Evolutionary conservation across 2,113 vertebrate species (phyloP), one percentile per base, ranked within the genome.

Genomic region (Acrocephalus kingi): DNA sequence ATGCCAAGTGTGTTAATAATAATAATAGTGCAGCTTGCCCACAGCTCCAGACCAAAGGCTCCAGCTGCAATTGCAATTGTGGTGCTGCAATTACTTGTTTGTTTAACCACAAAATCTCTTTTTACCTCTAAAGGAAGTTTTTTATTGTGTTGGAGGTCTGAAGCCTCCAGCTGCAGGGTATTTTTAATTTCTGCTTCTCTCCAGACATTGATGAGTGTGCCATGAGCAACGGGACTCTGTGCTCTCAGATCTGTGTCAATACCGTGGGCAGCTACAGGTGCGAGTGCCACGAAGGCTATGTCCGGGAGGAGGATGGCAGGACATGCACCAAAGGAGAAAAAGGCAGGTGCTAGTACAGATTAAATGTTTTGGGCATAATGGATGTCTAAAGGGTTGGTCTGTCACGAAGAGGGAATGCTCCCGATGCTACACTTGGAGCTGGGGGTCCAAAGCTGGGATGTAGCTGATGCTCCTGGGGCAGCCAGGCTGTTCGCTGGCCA

Each of bases 171-270:
- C 63, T 61, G 17, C 7, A 16, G 64, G 80, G 27, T 2, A 7
- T 74, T 81, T 52, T 72, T 55, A 23, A 39, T 18, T 95, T 89
- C 87, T 85, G 15, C 74, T 94, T 21, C 35, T 89, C 95, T 83
- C 35, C 63, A 99, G 99, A 99, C 97, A 98, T 99, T 0, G 98
- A 99, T 0, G 99, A 99, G 94, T 99, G 99, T 68, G 97, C 98
- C 66, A 96, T 94, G 3, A 98, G 97, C 96, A 99, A 99, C 1
- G 96, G 95, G 89, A 99, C 98, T 0, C 96, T 98, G 6, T 99
- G 99, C 77, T 98, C 99, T 27, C 99, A 99, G 92, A 97, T 98
- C 96, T 99, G 99, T 73, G 20, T 99, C 93, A 99, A 99, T 97
- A 98, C 99, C 3, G 21, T 97, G 48, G 99, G 99, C 95, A 99